Base-by-base conservation (phyloP, 2,113 vertebrate genomes). In the Cololabis saira region DNA sequence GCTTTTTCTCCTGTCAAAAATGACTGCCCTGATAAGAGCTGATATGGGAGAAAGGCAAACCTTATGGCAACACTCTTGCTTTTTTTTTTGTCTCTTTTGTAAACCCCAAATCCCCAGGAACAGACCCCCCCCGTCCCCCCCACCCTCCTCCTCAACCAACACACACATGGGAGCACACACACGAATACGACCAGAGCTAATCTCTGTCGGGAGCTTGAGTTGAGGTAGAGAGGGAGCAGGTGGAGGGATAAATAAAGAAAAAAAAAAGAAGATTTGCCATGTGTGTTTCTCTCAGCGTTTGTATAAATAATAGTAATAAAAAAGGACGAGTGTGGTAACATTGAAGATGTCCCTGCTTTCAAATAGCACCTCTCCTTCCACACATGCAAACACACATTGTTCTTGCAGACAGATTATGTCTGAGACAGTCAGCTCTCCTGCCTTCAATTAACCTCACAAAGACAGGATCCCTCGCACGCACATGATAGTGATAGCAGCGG, bases 391-490 rank as follows among this genome's bases (percentile, higher is more conserved):
- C 2, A 40, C 48, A 70, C 56, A 73, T 42, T 72, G 61, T 76
- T 79, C 73, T 57, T 42, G 49, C 65, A 84, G 64, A 78, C 74
- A 89, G 85, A 89, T 90, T 85, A 90, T 85, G 80, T 76, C 86
- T 90, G 73, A 82, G 74, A 65, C 84, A 81, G 88, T 86, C 85
- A 87, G 86, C 83, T 84, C 80, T 89, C 74, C 71, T 89, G 90
- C 80, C 82, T 91, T 87, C 88, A 91, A 90, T 93, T 88, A 92
- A 91, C 90, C 85, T 85, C 82, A 90, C 84, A 90, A 88, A 89
- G 86, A 86, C 84, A 74, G 80, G 87, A 89, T 92, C 86, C 72
- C 78, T 90, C 82, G 81, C 83, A 73, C 68, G 67, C 67, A 59
- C 66, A 61, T 61, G 80, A 78, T 78, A 71, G 75, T 72, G 77